A percentile compares a stretch with the other conserved stretches of the same genome.
phyloP scores from a whole-genome alignment of 92 coral and sea anemone species.

The Muricea muricata region DNA sequence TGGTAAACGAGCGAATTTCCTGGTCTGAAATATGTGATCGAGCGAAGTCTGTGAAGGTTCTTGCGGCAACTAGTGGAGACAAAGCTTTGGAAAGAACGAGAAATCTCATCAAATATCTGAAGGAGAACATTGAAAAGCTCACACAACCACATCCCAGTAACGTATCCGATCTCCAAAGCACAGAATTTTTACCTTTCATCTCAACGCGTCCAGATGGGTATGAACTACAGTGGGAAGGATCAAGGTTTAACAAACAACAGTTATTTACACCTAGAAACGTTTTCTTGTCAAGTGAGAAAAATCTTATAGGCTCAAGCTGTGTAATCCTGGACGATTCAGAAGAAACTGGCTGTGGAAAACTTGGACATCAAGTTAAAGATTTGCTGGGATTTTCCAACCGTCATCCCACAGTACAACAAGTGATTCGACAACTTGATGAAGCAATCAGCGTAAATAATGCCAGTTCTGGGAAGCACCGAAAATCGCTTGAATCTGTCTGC shows the following conservation, averaged over 20 bases:
- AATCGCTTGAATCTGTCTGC: conserved; percentile 74
- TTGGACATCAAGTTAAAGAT: conserved; percentile 69
- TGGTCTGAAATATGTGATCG: conserved; percentile 93
- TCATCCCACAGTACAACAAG: conserved; percentile 66
- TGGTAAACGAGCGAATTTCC: conserved; percentile 76
- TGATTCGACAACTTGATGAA: conserved; percentile 76
- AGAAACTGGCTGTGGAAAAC: conserved; percentile 83
- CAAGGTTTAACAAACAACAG: conserved; percentile 39
- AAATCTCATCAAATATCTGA: conserved; percentile 75
- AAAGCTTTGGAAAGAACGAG: conserved; percentile 70
- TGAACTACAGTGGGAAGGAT: conserved; percentile 87
- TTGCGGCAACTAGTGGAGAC: conserved; percentile 59
- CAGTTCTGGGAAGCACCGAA: conserved; percentile 56
- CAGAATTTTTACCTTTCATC: conserved; percentile 80
- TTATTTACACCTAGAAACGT: conserved; percentile 68
- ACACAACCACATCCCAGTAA: conserved; percentile 60
- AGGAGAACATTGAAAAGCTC: conserved; percentile 62
- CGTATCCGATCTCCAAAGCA: conserved; percentile 62
- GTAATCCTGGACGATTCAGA: conserved; percentile 85
- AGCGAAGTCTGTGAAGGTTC: conserved; percentile 67
- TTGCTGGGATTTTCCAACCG: conserved; percentile 70
- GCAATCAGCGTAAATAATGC: conserved; percentile 70
- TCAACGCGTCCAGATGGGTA: conserved; percentile 67
- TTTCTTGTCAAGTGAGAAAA: conserved; percentile 60
- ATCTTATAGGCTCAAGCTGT: conserved; percentile 78